These are phyloP conservation scores for Carposina sasakii DNA, from an alignment of 1,140 invertebrate species.

Conservation along the genomic window DNA sequence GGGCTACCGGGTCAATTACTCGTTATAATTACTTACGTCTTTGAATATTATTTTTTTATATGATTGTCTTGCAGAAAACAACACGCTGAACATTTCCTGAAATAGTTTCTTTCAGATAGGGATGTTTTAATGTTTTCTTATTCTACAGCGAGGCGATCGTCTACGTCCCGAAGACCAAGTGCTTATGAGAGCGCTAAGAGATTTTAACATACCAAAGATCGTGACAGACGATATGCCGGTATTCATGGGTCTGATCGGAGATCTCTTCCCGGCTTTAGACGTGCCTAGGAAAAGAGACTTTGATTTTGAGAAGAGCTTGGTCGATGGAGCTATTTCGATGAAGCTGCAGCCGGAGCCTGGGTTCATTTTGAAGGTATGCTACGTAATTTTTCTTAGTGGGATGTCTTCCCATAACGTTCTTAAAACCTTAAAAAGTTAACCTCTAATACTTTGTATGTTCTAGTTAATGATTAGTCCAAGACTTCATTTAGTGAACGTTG, in stretches of 20 bases:
- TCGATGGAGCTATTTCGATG: constrained; percentile 84
- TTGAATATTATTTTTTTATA: no score
- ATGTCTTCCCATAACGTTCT: no score
- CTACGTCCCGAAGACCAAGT: constrained; percentile 84
- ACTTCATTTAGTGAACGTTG: no score
- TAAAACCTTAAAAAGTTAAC: no score
- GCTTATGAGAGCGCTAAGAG: constrained; percentile 87
- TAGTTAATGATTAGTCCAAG: no score
- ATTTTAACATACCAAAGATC: constrained; percentile 96
- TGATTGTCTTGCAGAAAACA: no score
- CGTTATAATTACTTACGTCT: no score
- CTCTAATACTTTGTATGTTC: no score
- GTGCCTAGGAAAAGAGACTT: constrained; percentile 87
- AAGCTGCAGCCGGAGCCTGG: constrained; percentile 93
- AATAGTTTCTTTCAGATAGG: no score
- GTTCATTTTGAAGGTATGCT: constrained; percentile 84
- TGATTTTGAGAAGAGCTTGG: constrained; percentile 88
- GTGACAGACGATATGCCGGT: constrained; percentile 91
- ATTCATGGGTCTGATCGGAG: constrained; percentile 93
- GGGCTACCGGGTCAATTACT: no score
- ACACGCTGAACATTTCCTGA: no score
- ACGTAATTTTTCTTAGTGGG: constrained; percentile 19
- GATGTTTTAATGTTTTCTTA: no score
- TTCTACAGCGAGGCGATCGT: constrained; percentile 76
- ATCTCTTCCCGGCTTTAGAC: constrained; percentile 91